Base-by-base conservation (phyloP, 2,888 invertebrate species). In the Anodontia alba region DNA sequence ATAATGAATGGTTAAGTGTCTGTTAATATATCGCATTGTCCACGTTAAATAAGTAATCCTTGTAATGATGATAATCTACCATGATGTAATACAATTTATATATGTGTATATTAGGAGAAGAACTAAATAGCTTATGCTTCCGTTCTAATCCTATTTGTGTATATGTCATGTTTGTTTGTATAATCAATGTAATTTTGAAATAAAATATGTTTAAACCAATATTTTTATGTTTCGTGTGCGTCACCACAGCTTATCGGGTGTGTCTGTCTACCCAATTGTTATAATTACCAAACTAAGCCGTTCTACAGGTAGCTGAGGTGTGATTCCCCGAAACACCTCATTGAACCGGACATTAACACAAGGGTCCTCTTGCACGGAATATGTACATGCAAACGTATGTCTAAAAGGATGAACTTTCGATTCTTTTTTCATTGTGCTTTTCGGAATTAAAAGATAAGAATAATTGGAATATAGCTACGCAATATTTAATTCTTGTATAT, bases 311-410 rank as follows among this genome's bases (percentile, higher is more conserved):
- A 33, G 8, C 33, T 62, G 33, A 62, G 33, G 62, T 62, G 62
- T 62, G 62, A 62, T 29, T 33, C 8, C 3, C 46, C 17, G 62
- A 62, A 62, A 62, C 62, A 62, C 33, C 29, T 62, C 33, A 33
- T 8, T 62, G 62, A 62, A 2, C 62, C 62, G 62, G 62, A 33
- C 62, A 10, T 20, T n/a, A 29, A 62, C 62, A 62, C 62, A 62
- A 26, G 1, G 31, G 3, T 20, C 62, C 33, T 33, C 20, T 17
- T 33, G 33, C 62, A 62, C 31, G 62, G 33, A 33, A 62, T 33
- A 31, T 7, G 1, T 62, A 62, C 62, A 33, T 33, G 62, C 12
- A 15, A 33, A 62, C 3, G 31, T 33, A 15, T 31, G 62, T 62
- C 62, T 17, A 33, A 26, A 57, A 57, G 7, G 1, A 57, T 23